Percentiles rank a stretch among this genome's conserved stretches.
phyloP scores from a whole-genome alignment of 2,113 vertebrate genomes.

The Tonatia bakeri region DNA sequence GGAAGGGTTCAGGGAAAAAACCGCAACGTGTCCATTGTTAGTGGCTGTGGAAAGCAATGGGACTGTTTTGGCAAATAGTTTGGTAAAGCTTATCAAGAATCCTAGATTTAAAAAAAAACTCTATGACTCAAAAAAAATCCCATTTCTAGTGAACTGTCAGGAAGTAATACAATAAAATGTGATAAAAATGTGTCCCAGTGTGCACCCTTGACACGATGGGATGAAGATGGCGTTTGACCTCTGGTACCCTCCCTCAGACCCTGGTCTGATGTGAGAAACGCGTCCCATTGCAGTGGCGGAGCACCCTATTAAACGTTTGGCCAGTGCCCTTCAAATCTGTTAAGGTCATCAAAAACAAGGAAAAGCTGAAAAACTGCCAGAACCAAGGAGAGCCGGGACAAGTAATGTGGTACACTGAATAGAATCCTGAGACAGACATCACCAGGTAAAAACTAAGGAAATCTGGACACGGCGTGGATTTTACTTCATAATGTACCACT shows the following conservation, averaged over 20 bases:
- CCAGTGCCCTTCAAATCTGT: background rate
- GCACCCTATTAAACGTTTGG: background rate
- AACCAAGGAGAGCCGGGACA: too few species aligned
- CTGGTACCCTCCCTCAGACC: background rate
- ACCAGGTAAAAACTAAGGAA: too few species aligned
- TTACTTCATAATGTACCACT: background rate
- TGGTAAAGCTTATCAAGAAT: background rate
- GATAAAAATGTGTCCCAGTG: background rate
- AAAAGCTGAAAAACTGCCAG: background rate
- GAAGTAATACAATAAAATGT: background rate
- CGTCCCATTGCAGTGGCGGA: background rate
- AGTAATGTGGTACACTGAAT: too few species aligned
- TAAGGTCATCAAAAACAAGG: background rate
- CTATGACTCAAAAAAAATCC: background rate
- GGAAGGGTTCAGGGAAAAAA: background rate
- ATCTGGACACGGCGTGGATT: background rate
- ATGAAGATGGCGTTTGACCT: too few species aligned
- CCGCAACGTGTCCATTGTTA: background rate
- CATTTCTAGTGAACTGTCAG: background rate
- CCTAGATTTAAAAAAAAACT: background rate
- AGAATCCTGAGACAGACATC: too few species aligned
- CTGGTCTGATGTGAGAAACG: background rate
- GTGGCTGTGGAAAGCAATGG: background rate
- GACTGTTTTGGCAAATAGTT: background rate
- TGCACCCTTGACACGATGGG: too few species aligned